Percentiles rank a stretch among this genome's conserved stretches.
Conservation (phyloP, 1,140 invertebrate species). For the Scaptomyza graminum region DNA sequence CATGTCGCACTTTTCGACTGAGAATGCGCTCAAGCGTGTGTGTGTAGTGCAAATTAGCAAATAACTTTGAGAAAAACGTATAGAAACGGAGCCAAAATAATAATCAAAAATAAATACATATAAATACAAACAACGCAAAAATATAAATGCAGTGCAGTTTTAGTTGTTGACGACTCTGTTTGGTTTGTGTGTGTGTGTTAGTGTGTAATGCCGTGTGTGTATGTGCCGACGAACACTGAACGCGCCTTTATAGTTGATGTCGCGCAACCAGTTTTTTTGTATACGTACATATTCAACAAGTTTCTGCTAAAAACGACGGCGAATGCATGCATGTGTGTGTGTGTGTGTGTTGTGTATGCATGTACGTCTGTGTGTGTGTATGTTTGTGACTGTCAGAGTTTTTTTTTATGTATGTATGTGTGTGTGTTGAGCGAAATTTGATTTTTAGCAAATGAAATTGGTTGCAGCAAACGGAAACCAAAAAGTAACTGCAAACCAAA, state of each 20-base stretch:
- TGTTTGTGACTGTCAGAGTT: conserved; percentile 10
- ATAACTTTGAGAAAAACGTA: conserved; percentile 13
- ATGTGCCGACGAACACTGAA: conserved; percentile 38
- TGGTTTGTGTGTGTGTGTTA: conserved; percentile 16
- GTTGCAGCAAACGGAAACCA: conserved; percentile 52
- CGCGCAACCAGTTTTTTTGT: conserved; percentile 59
- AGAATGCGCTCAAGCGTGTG: conserved; percentile 10
- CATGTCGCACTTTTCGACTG: conserved; percentile 24
- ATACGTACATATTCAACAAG: conserved; percentile 62
- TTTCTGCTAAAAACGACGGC: conserved; percentile 57
- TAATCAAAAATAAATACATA: conserved; percentile 31
- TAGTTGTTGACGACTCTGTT: conserved; percentile 13
- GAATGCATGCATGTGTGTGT: conserved; percentile 26
- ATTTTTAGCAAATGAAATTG: conserved; percentile 57
- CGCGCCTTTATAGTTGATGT: conserved; percentile 48
- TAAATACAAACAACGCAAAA: conserved; percentile 53
- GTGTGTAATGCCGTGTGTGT: conserved; percentile 32
- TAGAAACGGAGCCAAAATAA: conserved; percentile 24
- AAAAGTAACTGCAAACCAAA: conserved; percentile 54
- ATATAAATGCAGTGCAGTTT: conserved; percentile 44
- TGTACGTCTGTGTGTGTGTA: conserved; percentile 11
- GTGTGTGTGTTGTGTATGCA: conserved; percentile 9
- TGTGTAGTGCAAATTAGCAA: conserved; percentile 36
- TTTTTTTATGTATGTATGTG: conserved; percentile 12
- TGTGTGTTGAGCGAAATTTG: conserved; percentile 51